phyloP scores from a whole-genome alignment of 2,888 invertebrate species.

The Mythimna impura region DNA sequence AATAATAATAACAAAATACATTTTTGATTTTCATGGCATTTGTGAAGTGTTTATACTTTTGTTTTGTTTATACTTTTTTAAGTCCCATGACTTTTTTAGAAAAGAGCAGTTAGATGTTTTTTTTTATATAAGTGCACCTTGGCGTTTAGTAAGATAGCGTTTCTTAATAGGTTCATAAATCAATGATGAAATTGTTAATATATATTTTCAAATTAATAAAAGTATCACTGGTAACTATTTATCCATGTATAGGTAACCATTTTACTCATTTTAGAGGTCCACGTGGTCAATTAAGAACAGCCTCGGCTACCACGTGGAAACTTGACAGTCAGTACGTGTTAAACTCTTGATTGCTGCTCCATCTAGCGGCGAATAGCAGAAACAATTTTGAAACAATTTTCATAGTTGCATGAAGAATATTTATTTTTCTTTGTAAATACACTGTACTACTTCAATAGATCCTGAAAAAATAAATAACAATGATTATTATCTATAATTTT shows the following conservation, averaged over 20 bases:
- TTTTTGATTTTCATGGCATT: no score
- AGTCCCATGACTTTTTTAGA: no score
- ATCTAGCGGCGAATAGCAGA: slow-evolving; percentile 5
- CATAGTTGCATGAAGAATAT: neutral
- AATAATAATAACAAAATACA: no score
- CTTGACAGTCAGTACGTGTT: neutral
- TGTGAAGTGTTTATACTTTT: no score
- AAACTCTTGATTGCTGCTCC: neutral
- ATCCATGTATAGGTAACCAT: neutral
- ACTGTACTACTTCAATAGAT: neutral
- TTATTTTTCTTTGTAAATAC: no score
- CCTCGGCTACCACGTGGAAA: neutral
- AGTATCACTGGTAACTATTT: neutral
- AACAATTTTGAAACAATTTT: neutral
- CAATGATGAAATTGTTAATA: no score
- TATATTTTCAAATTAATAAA: no score
- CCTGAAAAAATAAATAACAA: neutral
- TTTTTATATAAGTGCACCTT: no score
- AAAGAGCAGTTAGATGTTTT: no score
- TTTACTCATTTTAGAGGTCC: neutral
- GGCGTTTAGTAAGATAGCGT: no score
- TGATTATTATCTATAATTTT: neutral
- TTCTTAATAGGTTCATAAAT: no score
- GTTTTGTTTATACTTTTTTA: no score
- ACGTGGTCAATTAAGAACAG: neutral